Base-by-base conservation (phyloP, 2,888 invertebrate genomes). In the Drosophila stalkeri region DNA sequence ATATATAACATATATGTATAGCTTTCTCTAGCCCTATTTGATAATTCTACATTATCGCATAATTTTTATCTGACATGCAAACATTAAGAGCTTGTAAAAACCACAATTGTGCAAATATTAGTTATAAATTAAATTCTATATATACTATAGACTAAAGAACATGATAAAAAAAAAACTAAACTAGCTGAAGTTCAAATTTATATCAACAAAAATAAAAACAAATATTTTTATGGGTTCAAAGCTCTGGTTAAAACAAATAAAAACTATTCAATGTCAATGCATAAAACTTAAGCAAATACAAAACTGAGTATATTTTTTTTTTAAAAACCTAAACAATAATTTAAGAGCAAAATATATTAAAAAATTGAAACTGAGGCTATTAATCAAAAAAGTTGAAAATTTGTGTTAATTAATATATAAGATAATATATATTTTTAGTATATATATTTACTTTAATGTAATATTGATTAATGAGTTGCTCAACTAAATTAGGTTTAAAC, bases 191-290 rank as follows among this genome's bases (percentile, higher is more conserved):
- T n/a, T 47, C 4, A 47, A 16, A 9, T 47, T 47, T 47, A 9
- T n/a, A 27, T 27, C 16, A 47, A 47, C 27, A 27, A 9, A 27
- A n/a, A 47, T 6, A n/a, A 9, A 27, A n/a, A 47, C 16, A 47
- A 27, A 27, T 47, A 47, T 47, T 47, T 47, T 16, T 7, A 47
- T 27, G 47, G 27, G 47, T 27, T 47, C 27, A 47, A 47, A 27
- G 47, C 47, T 47, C 47, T 20, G 16, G 1, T 8, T 27, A 27
- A 16, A 47, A n/a, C 16, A 47, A 16, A 47, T 16, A 47, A 47
- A 47, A 27, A 9, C n/a, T n/a, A 47, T 47, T 47, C 47, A 47
- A 47, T 27, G 47, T 12, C 47, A 47, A 12, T 8, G 16, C 23
- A 16, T 20, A 6, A 20, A 44, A 20, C 44, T 20, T 20, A 11